Percentiles rank a stretch among this genome's conserved stretches.
Conservation (phyloP, 2,113 vertebrate species). For the Oryzias woworae region DNA sequence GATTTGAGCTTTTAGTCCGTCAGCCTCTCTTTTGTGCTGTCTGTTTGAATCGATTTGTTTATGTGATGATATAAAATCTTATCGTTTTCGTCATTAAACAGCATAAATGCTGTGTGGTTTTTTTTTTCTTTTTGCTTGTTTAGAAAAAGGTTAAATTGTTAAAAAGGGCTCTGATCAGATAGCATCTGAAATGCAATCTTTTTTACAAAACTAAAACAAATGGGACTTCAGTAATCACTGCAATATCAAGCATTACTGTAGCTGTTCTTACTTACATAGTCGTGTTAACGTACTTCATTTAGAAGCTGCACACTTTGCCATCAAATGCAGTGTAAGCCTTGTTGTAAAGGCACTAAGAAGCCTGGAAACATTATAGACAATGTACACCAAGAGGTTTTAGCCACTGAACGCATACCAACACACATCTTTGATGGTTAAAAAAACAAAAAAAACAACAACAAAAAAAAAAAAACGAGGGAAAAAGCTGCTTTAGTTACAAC, state of each 20-base stretch:
- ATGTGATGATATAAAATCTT: no score
- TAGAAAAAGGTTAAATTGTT: no score
- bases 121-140: no score
- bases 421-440: conserved; percentile 53
- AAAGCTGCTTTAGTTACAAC: conserved; percentile 74
- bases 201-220: conserved; percentile 2
- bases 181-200: no score
- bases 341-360: conserved; percentile 73
- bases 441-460: conserved; percentile 45
- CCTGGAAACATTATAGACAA: conserved; percentile 74
- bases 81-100: no score
- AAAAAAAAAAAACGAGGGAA: conserved; percentile 56
- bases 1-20: conserved; percentile 16
- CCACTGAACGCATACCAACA: conserved; percentile 63
- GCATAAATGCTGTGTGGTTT: no score
- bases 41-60: no score
- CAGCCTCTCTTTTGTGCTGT: background rate
- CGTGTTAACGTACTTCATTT: conserved; percentile 49
- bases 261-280: conserved; percentile 49
- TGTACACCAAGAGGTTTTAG: conserved; percentile 74
- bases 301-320: conserved; percentile 69
- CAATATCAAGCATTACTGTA: conserved; percentile 46
- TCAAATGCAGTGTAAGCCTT: conserved; percentile 76
- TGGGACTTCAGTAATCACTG: background rate
- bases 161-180: no score